Evolutionary conservation across 2,888 invertebrate species (phyloP).

Genomic region (Mycalesis mineus): DNA sequence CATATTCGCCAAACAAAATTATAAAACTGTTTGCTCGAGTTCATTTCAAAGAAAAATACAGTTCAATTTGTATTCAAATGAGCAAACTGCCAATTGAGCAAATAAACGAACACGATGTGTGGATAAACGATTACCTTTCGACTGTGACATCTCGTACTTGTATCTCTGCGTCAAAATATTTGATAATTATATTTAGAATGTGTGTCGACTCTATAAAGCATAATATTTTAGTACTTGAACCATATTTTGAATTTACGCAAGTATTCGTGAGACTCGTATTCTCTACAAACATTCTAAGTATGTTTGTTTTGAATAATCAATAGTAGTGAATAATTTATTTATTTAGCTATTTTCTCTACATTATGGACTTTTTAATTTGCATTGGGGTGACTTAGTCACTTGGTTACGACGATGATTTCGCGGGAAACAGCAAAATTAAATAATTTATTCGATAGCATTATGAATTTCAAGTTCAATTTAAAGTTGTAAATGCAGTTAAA

Average conservation of each 20-base stretch:
- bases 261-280: too few relatives aligned
- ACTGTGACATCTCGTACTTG: neutral
- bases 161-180: neutral
- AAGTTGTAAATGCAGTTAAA: slow-evolving; percentile 1
- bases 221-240: neutral
- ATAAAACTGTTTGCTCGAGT: slow-evolving; percentile 3
- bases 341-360: too few relatives aligned
- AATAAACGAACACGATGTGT: neutral
- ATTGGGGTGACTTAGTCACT: too few relatives aligned
- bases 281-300: neutral
- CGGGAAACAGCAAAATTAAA: too few relatives aligned
- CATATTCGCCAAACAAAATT: neutral
- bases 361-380: too few relatives aligned
- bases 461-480: neutral
- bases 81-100: neutral
- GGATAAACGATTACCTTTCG: neutral
- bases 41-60: slow-evolving; percentile 1
- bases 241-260: too few relatives aligned
- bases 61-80: slow-evolving; percentile 2
- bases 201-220: neutral
- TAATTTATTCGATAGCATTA: too few relatives aligned
- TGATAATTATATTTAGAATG: neutral
- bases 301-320: too few relatives aligned
- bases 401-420: too few relatives aligned
- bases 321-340: too few relatives aligned